These are phyloP conservation scores for Phrynocephalus versicolor DNA, from an alignment of 2,113 vertebrate genomes.

Conservation along the genomic window DNA sequence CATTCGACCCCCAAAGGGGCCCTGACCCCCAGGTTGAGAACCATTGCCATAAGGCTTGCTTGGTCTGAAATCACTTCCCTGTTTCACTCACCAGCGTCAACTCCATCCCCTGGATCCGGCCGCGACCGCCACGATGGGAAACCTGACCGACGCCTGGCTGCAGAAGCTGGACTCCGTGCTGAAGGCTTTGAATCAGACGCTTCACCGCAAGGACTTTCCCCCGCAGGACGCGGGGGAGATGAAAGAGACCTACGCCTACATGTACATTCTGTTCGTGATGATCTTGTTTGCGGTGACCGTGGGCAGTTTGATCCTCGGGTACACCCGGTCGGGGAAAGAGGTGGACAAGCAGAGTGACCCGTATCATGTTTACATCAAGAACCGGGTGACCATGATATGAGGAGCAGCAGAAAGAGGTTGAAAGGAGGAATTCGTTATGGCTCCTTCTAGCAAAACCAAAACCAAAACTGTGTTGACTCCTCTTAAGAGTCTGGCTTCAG, in stretches of 20 bases:
- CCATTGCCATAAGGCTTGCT: no score
- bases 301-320: slow-evolving; percentile 79
- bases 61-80: background rate
- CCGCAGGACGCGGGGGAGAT: background rate
- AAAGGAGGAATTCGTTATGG: rapidly evolving
- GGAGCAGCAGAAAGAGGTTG: rapidly evolving
- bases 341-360: slow-evolving; percentile 79
- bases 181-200: slow-evolving; percentile 68
- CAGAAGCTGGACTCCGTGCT: slow-evolving; percentile 65
- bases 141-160: slow-evolving; percentile 62
- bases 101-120: background rate
- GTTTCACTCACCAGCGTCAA: background rate
- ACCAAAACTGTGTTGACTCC: background rate
- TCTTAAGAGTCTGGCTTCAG: background rate
- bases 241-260: slow-evolving; percentile 68
- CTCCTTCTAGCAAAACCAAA: rapidly evolving
- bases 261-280: slow-evolving; percentile 83
- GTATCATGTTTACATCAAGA: slow-evolving; percentile 81
- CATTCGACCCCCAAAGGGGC: no score
- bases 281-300: slow-evolving; percentile 77
- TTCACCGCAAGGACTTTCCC: slow-evolving; percentile 52
- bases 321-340: slow-evolving; percentile 76
- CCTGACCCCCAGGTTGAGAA: no score
- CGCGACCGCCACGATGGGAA: slow-evolving; percentile 58
- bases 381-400: slow-evolving; percentile 79